Evolutionary conservation across 2,797 vertebrate genomes (phyloP), one percentile per base, ranked within the genome.

Genomic region (Borostomias antarcticus): DNA sequence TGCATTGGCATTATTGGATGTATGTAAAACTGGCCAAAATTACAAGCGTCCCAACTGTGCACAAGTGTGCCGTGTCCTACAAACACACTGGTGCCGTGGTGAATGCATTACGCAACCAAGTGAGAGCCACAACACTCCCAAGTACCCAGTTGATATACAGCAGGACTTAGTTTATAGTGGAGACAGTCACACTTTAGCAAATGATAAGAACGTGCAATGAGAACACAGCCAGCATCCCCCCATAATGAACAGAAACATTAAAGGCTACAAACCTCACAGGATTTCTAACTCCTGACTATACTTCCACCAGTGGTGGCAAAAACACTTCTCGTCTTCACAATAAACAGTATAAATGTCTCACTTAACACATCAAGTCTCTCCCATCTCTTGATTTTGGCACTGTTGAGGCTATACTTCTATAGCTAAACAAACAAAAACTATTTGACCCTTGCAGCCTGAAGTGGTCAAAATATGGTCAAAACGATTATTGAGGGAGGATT

Each of bases 1-100:
- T 90, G 89, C 86, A 73, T 64, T 82, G 87, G 80, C 73, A 64
- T 85, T 88, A 87, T 77, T 79, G 64, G 77, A 82, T 79, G 82
- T 2, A 17, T 86, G 84, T 63, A 86, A 83, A 89, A 74, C 72
- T 80, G 40, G 61, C 61, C 58, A 66, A 66, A 53, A 1, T 48
- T 65, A 64, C 53, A 60, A 78, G 50, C 62, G 68, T 62, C 68
- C 80, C 45, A 28, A 64, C 69, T 60, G 65, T 54, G 30, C 70
- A 72, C 30, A 0, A 74, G 69, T 35, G 61, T 61, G 21, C 21
- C 69, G 76, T 66, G 15, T 66, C 67, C 75, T 53, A 45, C 30
- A 68, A 77, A 82, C 80, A 60, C 68, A 69, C 82, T 75, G 77
- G 79, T 85, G 82, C 75, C 76, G 40, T 58, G 29, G 72, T 78